Evolutionary conservation across 2,113 vertebrate species (phyloP), one percentile per base, ranked within the genome.

Genomic region (Eidolon helvum): DNA sequence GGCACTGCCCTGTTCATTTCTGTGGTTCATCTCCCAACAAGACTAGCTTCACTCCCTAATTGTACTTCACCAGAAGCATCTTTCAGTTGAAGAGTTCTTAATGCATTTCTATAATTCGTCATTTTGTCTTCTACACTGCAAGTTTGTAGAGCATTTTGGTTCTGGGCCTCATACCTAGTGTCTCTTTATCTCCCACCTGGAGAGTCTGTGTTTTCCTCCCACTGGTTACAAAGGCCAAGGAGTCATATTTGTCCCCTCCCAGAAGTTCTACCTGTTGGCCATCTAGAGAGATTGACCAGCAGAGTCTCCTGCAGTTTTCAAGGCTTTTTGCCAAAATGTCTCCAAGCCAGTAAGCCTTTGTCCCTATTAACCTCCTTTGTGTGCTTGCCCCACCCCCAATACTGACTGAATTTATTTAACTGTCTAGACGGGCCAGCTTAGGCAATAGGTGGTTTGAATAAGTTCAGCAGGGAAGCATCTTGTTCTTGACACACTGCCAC

Each of bases 401-500:
- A 96, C 87, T 92, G 43, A 83, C 84, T 48, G 3, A 83, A 77
- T 93, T 92, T 74, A 57, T 95, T 96, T 78, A 53, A 75, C 87
- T 92, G 95, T 82, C 80, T 96, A 94, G 95, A 96, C 91, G 15
- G 38, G 79, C 96, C 96, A 94, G 80, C 50, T 65, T 80, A 63
- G 85, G 84, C 96, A 92, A 50, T 65, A 59, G 75, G 79, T 80
- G 88, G 35, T 77, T 94, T 85, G 30, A 91, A 35, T 92, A 84
- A 97, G 45, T 88, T 94, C 71, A 89, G 4, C 26, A 85, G 82
- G n/a, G 80, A 97, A 85, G 40, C 69, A 75, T 57, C 69, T 79
- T 19, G 2, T 97, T 96, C 68, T 91, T 94, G 84, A 97, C 79
- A 96, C 30, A 74, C n/a, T 96, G 88, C 95, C 96, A 92, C 53